Percentiles rank a stretch among this genome's conserved stretches.
Conservation (phyloP, 2,113 vertebrate species). For the Pionites leucogaster region DNA sequence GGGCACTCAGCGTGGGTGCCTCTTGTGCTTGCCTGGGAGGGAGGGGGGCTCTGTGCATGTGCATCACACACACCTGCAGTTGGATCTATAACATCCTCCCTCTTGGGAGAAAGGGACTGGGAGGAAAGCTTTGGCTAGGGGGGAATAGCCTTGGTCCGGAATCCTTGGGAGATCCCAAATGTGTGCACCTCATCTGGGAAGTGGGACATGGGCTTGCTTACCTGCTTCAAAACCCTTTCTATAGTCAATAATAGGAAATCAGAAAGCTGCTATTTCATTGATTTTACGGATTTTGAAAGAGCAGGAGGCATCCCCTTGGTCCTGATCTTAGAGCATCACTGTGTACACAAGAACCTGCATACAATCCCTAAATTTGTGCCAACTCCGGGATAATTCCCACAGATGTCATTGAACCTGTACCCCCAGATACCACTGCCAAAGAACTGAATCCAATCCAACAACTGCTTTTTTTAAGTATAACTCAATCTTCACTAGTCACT, state of each 20-base stretch:
- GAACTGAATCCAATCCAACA: not conserved
- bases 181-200: fast-evolving
- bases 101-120: fast-evolving
- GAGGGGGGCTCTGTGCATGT: not conserved
- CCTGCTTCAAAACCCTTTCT: fast-evolving
- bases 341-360: fast-evolving
- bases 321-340: not conserved
- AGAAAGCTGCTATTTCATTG: not conserved
- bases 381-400: not conserved
- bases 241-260: not conserved
- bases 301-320: not conserved
- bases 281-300: not conserved
- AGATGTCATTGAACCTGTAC: fast-evolving
- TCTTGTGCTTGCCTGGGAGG: not conserved
- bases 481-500: not conserved
- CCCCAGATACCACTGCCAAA: not conserved
- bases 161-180: not conserved
- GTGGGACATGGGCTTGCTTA: fast-evolving
- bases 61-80: not conserved
- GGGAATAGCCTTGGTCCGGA: not conserved
- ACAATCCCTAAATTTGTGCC: not conserved
- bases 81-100: not conserved
- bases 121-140: not conserved
- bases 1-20: not conserved
- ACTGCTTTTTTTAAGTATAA: not conserved